Conservation (phyloP, 2,797 vertebrate species). For the Bryconaethiops microstoma region DNA sequence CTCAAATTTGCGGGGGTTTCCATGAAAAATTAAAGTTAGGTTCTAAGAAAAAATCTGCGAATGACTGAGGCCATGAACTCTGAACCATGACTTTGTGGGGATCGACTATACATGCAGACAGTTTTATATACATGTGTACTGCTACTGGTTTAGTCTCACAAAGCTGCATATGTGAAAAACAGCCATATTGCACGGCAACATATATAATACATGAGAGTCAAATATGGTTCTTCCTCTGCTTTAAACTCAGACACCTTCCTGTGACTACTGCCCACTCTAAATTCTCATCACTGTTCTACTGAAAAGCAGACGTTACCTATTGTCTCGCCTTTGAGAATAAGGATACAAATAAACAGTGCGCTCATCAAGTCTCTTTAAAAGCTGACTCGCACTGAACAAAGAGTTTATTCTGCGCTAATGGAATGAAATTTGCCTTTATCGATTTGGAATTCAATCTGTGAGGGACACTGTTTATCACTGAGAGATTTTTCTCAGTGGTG, state of each 20-base stretch:
- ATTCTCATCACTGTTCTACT: slow-evolving; percentile 18
- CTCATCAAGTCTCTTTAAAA: slow-evolving; percentile 49
- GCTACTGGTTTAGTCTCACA: too few relatives aligned
- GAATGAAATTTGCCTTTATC: slow-evolving; percentile 11
- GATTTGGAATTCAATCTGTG: slow-evolving; percentile 12
- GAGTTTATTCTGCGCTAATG: slow-evolving; percentile 11
- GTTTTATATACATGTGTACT: too few relatives aligned
- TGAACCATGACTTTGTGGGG: too few relatives aligned
- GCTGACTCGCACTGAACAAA: background rate
- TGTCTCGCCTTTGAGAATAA: slow-evolving; percentile 45
- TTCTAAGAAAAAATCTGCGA: too few relatives aligned
- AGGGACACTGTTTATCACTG: background rate
- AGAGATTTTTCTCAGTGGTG: background rate
- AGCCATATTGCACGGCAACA: too few relatives aligned
- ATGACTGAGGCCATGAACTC: too few relatives aligned
- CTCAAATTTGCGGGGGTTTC: too few relatives aligned
- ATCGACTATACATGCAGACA: too few relatives aligned
- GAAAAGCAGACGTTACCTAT: slow-evolving; percentile 23
- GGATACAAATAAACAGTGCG: slow-evolving; percentile 53
- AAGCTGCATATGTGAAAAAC: too few relatives aligned
- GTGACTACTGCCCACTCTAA: background rate
- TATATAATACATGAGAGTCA: too few relatives aligned
- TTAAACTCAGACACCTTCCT: background rate
- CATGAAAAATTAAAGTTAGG: too few relatives aligned
- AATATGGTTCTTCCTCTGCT: background rate